These are phyloP conservation scores for Eupristina koningsbergeri DNA, from an alignment of 1,140 invertebrate genomes.

Conservation along the genomic window DNA sequence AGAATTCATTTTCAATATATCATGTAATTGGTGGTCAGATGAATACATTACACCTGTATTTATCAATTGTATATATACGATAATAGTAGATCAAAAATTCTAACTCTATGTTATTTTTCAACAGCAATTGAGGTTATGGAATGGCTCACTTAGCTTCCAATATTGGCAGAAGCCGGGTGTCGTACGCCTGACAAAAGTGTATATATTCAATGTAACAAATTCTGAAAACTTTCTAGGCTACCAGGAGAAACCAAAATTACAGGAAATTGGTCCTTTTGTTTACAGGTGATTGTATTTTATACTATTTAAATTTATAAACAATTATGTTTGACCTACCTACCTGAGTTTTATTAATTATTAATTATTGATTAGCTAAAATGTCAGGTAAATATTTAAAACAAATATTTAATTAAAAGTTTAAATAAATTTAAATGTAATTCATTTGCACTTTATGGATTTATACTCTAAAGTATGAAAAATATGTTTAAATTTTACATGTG, in stretches of 20 bases:
- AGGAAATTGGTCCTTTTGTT: conserved; percentile 88
- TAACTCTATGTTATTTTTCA: conserved; percentile 58
- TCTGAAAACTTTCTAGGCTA: conserved; percentile 84
- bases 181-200: conserved; percentile 89
- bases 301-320: too few species aligned
- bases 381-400: too few species aligned
- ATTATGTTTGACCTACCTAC: too few species aligned
- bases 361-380: too few species aligned
- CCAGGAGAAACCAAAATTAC: conserved; percentile 86
- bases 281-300: conserved; percentile 79
- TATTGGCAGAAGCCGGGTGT: conserved; percentile 94
- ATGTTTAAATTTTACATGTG: too few species aligned
- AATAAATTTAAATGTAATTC: too few species aligned
- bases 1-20: background rate
- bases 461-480: too few species aligned
- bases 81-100: background rate
- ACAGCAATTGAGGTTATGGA: conserved; percentile 88
- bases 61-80: conserved; percentile 16
- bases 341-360: too few species aligned
- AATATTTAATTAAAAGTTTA: too few species aligned
- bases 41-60: background rate
- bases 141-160: conserved; percentile 88
- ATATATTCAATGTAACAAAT: conserved; percentile 91
- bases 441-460: too few species aligned
- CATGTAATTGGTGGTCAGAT: background rate